Percentiles rank a stretch among this genome's conserved stretches.
Conservation (phyloP, 2,113 vertebrate genomes). For the Oryzias woworae region DNA sequence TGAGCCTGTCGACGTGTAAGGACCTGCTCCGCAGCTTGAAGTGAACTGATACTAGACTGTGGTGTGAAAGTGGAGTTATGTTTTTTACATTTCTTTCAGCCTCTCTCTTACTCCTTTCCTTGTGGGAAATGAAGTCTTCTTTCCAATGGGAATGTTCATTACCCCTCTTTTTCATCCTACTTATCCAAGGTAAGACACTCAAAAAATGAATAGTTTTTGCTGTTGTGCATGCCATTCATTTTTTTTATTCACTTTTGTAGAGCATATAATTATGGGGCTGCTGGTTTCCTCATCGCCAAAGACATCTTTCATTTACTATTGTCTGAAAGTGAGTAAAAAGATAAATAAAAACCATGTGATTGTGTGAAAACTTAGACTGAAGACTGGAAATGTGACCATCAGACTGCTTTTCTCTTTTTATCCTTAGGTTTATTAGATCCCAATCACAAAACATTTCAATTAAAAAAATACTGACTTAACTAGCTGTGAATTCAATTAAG, state of each 20-base stretch:
- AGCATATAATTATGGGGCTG: slow-evolving; percentile 75
- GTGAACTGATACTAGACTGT: not conserved
- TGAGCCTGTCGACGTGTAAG: slow-evolving; percentile 60
- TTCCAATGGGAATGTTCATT: slow-evolving; percentile 78
- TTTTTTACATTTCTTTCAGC: slow-evolving; percentile 41
- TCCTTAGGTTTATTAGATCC: too few species aligned
- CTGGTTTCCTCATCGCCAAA: slow-evolving; percentile 76
- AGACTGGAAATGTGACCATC: too few species aligned
- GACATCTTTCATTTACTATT: slow-evolving; percentile 75
- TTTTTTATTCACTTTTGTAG: slow-evolving; percentile 46
- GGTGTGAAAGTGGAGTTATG: not conserved
- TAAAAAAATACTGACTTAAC: too few species aligned
- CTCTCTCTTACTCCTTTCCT: slow-evolving; percentile 65
- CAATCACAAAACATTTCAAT: too few species aligned
- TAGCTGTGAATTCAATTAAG: too few species aligned
- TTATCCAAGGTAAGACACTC: slow-evolving; percentile 71
- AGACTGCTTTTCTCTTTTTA: too few species aligned
- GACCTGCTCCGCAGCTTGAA: not conserved
- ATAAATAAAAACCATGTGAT: too few species aligned
- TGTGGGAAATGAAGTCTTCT: slow-evolving; percentile 60
- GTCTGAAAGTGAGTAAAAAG: slow-evolving; percentile 68
- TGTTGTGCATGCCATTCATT: not conserved
- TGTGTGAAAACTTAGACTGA: too few species aligned
- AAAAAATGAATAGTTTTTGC: not conserved
- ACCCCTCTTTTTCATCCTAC: slow-evolving; percentile 74